Evolutionary conservation across 2,888 invertebrate genomes (phyloP).

Genomic region (Eustalomyia histrio): DNA sequence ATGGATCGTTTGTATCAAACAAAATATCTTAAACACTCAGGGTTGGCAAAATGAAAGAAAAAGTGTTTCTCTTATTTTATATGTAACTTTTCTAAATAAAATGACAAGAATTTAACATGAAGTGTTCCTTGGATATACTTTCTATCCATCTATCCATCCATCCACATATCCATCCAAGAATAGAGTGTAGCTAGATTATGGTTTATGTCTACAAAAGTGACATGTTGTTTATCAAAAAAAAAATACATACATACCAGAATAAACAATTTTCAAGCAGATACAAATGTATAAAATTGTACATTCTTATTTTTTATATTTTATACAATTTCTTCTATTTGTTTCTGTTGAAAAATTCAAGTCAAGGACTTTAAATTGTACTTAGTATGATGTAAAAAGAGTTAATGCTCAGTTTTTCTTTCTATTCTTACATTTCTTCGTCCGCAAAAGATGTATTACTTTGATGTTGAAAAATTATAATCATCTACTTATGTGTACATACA

Average conservation of each 20-base stretch:
- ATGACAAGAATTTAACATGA: background rate
- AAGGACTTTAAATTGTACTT: conserved; percentile 69
- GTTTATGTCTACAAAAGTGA: conserved; percentile 78
- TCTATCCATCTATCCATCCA: background rate
- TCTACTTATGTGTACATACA: background rate
- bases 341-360: conserved; percentile 69
- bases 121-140: background rate
- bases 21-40: conserved; percentile 27
- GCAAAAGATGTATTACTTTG: conserved; percentile 58
- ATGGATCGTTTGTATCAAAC: conserved; percentile 54
- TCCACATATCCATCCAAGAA: background rate
- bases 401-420: background rate
- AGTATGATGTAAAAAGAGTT: conserved; percentile 21
- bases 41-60: conserved; percentile 33
- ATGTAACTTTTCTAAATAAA: conserved; percentile 5
- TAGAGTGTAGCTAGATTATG: conserved; percentile 74
- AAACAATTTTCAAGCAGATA: conserved; percentile 17
- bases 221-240: conserved; percentile 78
- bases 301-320: background rate
- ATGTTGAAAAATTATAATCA: conserved; percentile 53
- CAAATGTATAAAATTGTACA: conserved; percentile 8
- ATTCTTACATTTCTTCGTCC: background rate
- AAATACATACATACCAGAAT: conserved; percentile 18
- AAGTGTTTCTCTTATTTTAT: conserved; percentile 10
- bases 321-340: conserved; percentile 6